phyloP scores from a whole-genome alignment of 2,113 vertebrate genomes.

The Leptodactylus fuscus region DNA sequence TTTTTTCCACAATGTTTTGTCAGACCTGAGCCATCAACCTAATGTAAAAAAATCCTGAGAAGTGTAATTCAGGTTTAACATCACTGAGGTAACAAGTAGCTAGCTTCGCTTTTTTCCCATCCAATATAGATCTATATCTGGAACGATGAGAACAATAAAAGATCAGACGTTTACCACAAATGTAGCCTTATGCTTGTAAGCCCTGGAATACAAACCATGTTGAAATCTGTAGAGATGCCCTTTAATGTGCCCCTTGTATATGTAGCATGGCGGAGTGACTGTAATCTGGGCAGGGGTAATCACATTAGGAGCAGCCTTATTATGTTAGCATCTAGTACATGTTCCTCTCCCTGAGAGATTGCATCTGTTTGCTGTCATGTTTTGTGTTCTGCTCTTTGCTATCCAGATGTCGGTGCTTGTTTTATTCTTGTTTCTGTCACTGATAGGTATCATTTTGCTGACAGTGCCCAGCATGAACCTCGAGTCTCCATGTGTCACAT shows the following conservation, averaged over 20 bases:
- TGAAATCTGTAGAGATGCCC: too few species aligned
- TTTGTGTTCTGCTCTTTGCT: constrained; percentile 12
- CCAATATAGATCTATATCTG: too few species aligned
- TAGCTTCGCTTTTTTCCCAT: too few species aligned
- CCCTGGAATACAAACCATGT: too few species aligned
- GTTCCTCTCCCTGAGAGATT: constrained; percentile 3
- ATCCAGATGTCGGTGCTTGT: constrained; percentile 26
- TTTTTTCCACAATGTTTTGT: too few species aligned
- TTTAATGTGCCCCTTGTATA: neutral
- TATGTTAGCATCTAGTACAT: constrained; percentile 34
- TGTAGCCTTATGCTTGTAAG: too few species aligned
- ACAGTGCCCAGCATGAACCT: constrained; percentile 15
- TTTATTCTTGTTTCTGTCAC: constrained; percentile 15
- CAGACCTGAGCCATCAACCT: too few species aligned
- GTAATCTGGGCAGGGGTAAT: constrained; percentile 4
- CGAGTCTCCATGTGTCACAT: neutral
- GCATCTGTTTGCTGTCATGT: constrained; percentile 42
- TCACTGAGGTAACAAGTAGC: too few species aligned
- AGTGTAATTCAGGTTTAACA: too few species aligned
- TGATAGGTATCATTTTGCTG: neutral
- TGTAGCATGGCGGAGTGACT: neutral
- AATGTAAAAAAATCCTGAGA: too few species aligned
- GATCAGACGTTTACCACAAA: too few species aligned
- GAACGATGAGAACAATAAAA: too few species aligned
- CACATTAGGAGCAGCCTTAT: neutral